phyloP scores from a whole-genome alignment of 2,888 invertebrate genomes.

The Alitta virens region DNA sequence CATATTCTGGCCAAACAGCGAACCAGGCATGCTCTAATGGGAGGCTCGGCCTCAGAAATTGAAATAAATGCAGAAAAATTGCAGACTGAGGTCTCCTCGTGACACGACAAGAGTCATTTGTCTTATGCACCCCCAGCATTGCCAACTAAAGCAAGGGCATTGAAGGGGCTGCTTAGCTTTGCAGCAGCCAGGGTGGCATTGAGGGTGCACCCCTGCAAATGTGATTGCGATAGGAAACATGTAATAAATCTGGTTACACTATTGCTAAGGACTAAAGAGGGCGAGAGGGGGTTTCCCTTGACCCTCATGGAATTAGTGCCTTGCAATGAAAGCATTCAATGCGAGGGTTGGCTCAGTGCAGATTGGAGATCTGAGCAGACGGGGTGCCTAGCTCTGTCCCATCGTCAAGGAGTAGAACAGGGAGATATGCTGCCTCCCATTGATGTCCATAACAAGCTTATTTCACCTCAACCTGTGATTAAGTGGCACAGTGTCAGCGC shows the following conservation, averaged over 20 bases:
- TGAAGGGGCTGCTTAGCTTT: no score
- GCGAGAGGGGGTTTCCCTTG: no score
- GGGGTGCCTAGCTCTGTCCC: no score
- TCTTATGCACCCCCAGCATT: not conserved
- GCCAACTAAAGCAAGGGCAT: no score
- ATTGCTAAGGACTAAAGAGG: not conserved
- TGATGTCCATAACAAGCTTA: not conserved
- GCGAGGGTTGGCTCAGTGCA: no score
- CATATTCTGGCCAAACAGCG: not conserved
- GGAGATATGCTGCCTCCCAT: no score
- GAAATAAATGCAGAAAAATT: conserved; percentile 1
- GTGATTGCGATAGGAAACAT: not conserved
- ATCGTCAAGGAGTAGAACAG: no score
- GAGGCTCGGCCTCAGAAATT: not conserved
- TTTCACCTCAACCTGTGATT: not conserved
- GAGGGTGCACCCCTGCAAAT: not conserved
- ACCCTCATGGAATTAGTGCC: no score
- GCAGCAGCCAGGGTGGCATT: not conserved
- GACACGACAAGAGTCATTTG: not conserved
- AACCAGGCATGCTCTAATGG: conserved; percentile 1
- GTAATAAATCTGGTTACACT: conserved; percentile 1
- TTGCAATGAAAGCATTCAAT: no score
- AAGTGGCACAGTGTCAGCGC: not conserved
- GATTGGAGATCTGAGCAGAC: no score
- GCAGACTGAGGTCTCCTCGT: not conserved